These are phyloP conservation scores for Lates calcarifer DNA, from an alignment of 2,113 vertebrate species.

Conservation along the genomic window DNA sequence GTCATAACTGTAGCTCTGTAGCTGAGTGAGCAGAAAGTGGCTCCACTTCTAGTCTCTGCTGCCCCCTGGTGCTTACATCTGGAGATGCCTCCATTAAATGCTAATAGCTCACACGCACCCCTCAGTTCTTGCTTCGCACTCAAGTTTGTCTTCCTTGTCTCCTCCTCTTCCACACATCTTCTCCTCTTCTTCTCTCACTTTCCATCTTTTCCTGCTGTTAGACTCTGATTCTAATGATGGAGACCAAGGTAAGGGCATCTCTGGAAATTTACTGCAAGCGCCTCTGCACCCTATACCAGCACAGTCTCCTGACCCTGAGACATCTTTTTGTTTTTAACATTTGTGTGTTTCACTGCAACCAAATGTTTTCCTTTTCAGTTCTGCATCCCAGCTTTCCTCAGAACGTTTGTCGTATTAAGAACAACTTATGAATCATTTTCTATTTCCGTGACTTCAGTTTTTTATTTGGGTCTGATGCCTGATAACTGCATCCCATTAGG, in stretches of 20 bases:
- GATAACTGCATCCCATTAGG: constrained; percentile 2
- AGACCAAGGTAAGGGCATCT: constrained; percentile 87
- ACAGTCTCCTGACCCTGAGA: neutral
- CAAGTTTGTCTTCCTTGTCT: constrained; percentile 51
- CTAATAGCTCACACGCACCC: neutral
- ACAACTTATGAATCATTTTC: neutral
- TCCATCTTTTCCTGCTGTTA: constrained; percentile 68
- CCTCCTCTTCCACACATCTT: constrained; percentile 58
- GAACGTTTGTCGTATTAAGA: neutral
- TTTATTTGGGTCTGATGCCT: neutral
- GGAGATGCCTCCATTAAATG: neutral
- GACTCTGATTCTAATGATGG: constrained; percentile 84
- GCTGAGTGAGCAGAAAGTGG: constrained; percentile 3
- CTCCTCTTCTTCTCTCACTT: constrained; percentile 34
- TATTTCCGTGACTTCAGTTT: neutral
- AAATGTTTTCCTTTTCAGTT: constrained; percentile 7
- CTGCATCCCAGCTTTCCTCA: constrained; percentile 14
- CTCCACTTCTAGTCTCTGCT: constrained; percentile 17
- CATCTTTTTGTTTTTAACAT: neutral
- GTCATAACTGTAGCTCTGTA: neutral
- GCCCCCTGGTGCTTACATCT: constrained; percentile 49
- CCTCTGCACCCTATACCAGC: neutral
- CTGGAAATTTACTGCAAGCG: neutral
- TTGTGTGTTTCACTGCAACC: constrained; percentile 11
- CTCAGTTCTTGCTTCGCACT: constrained; percentile 41